These are phyloP conservation scores for Ooceraea biroi DNA, from an alignment of 1,140 invertebrate genomes.

Conservation along the genomic window DNA sequence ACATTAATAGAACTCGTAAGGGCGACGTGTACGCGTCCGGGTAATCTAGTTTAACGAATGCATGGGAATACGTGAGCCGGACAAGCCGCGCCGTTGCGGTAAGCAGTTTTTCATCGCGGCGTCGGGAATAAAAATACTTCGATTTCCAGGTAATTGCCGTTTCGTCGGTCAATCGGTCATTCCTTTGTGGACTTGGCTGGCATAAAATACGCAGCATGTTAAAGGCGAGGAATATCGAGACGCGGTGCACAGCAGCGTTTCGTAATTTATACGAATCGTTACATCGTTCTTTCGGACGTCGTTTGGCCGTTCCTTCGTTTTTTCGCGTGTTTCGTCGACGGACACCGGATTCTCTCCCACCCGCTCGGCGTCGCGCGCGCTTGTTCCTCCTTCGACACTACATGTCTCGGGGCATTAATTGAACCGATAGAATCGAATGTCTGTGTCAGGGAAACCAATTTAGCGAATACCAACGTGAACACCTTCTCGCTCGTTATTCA, in stretches of 20 bases:
- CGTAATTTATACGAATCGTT: conserved; percentile 58
- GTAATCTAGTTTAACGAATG: conserved; percentile 51
- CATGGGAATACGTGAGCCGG: conserved; percentile 5
- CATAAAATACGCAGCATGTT: conserved; percentile 24
- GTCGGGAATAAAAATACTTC: conserved; percentile 6
- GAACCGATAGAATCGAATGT: conserved; percentile 71
- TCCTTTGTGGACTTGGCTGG: neutral
- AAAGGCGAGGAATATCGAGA: conserved; percentile 41
- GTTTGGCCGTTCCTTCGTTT: neutral
- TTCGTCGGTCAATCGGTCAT: neutral
- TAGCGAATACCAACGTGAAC: conserved; percentile 60
- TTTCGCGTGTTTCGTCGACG: neutral
- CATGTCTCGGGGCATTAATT: conserved; percentile 66
- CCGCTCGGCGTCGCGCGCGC: neutral
- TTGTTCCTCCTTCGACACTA: conserved; percentile 44
- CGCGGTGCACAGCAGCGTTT: neutral
- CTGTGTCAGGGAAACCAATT: conserved; percentile 67
- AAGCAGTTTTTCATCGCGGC: conserved; percentile 35
- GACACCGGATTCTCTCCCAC: neutral
- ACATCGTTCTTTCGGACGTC: conserved; percentile 2
- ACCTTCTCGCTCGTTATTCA: conserved; percentile 30
- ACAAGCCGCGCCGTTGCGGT: conserved; percentile 3
- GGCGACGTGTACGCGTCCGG: conserved; percentile 34
- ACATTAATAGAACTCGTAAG: conserved; percentile 49
- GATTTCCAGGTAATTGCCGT: conserved; percentile 15